These are phyloP conservation scores for Crematogaster levior DNA, from an alignment of 2,888 invertebrate genomes.

Conservation along the genomic window DNA sequence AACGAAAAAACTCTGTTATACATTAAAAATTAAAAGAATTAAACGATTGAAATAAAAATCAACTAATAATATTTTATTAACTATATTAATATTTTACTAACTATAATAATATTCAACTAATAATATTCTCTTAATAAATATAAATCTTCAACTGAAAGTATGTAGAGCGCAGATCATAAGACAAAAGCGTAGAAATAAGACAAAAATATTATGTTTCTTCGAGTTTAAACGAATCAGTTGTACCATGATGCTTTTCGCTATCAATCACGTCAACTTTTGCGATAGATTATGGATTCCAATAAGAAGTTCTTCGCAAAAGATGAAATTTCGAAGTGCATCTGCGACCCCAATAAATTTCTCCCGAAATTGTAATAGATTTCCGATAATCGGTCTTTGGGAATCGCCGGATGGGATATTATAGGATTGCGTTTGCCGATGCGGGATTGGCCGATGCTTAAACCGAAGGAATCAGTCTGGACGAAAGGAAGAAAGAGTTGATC, in stretches of 20 bases:
- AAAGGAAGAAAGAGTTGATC: neutral
- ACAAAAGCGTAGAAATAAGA: neutral
- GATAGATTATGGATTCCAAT: conserved; percentile 45
- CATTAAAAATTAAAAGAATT: neutral
- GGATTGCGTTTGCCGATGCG: neutral
- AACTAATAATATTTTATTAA: no score
- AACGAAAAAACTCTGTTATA: neutral
- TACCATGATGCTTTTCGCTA: neutral
- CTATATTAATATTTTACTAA: no score
- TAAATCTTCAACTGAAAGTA: neutral
- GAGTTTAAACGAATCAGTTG: neutral
- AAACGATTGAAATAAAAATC: no score
- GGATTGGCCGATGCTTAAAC: conserved; percentile 20
- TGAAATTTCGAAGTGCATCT: conserved; percentile 27
- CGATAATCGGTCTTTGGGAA: conserved; percentile 43
- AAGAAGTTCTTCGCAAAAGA: conserved; percentile 16
- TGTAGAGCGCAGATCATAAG: neutral
- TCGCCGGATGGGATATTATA: conserved; percentile 28
- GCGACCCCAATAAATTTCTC: conserved; percentile 28
- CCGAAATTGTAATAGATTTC: conserved; percentile 48
- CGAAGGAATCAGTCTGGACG: neutral
- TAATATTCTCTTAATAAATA: neutral
- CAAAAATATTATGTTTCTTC: neutral
- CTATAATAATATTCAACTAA: no score
- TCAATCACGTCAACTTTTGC: conserved; percentile 32